Conservation (phyloP, 2,797 vertebrate species). For the Anas bernieri region DNA sequence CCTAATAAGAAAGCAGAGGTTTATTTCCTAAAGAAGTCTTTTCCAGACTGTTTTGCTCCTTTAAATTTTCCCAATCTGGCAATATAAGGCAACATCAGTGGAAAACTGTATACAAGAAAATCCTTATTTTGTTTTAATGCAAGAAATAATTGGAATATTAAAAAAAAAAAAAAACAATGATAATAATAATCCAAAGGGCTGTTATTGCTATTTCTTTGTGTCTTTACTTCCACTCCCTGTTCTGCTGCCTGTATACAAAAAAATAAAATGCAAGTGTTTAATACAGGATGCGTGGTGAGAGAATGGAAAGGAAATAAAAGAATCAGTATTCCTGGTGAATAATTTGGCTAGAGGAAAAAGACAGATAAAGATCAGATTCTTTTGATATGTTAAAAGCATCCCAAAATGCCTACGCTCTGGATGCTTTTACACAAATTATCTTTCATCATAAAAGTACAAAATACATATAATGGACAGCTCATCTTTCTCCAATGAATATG, state of each 20-base stretch:
- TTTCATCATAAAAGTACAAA: constrained; percentile 73
- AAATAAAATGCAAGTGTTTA: not conserved
- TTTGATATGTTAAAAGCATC: constrained; percentile 76
- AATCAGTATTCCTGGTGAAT: constrained; percentile 65
- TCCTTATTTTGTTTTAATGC: not conserved
- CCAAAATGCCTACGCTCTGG: constrained; percentile 63
- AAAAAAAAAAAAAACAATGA: not conserved
- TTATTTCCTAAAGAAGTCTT: not conserved
- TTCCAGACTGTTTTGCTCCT: not conserved
- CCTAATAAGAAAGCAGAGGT: not conserved
- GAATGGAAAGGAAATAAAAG: constrained; percentile 57
- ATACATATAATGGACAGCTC: constrained; percentile 71
- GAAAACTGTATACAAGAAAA: not conserved
- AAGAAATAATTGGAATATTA: not conserved
- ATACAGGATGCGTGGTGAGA: not conserved
- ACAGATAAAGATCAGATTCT: constrained; percentile 66
- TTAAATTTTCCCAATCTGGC: not conserved
- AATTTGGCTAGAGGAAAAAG: constrained; percentile 65
- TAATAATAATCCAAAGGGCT: not conserved
- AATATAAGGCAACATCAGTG: not conserved
- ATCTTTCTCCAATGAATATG: constrained; percentile 69
- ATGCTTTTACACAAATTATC: constrained; percentile 74
- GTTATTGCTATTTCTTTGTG: not conserved
- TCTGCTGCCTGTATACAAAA: not conserved
- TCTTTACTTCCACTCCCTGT: not conserved